A percentile compares a stretch with the other conserved stretches of the same genome.
Evolutionary conservation across 2,113 vertebrate species (phyloP).

Genomic region (Syrrhaptes paradoxus): DNA sequence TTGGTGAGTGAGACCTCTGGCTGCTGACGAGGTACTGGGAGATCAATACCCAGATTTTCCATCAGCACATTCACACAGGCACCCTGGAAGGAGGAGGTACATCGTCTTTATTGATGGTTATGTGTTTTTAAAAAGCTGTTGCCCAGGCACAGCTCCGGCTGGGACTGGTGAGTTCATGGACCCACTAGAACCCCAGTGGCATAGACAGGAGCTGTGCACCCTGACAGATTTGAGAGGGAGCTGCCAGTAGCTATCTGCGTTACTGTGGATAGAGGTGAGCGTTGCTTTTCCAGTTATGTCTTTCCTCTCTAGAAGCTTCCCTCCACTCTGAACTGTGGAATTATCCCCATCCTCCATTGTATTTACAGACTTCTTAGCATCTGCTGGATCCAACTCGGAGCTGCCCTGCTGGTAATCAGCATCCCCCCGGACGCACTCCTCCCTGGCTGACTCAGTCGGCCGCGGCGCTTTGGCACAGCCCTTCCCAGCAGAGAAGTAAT

Average conservation of each 20-base stretch:
- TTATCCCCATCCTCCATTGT: not conserved
- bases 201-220: not conserved
- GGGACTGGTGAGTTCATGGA: not conserved
- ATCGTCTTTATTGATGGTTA: not conserved
- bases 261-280: not conserved
- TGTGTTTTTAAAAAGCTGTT: not conserved
- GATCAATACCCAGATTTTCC: not conserved
- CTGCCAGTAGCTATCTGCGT: not conserved
- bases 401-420: slow-evolving; percentile 16
- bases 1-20: not conserved
- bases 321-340: not conserved
- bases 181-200: not conserved
- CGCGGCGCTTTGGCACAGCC: not conserved
- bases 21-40: fast-evolving
- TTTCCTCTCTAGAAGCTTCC: not conserved
- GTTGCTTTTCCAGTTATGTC: not conserved
- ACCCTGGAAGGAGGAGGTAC: not conserved
- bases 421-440: not conserved
- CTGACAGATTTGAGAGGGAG: fast-evolving
- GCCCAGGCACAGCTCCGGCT: not conserved
- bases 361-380: not conserved
- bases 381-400: not conserved
- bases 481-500: slow-evolving; percentile 11
- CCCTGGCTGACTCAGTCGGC: slow-evolving; percentile 41
- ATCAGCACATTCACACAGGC: not conserved